Conservation (phyloP, 1,140 invertebrate species). For the Drosophila pseudoananassae region DNA sequence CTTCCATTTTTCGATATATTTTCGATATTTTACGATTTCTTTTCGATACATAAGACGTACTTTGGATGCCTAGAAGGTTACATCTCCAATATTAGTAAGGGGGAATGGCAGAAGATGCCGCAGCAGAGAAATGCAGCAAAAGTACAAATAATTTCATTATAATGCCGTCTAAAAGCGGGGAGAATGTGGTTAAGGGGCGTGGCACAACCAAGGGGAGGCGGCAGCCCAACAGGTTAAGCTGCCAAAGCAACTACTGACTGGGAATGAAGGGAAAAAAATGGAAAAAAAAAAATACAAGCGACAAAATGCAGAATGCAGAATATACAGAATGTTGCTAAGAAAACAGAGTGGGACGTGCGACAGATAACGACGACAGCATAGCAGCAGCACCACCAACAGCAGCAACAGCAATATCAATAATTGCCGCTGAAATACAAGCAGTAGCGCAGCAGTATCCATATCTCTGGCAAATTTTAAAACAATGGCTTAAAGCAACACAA, state of each 20-base stretch:
- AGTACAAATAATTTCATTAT: constrained; percentile 80
- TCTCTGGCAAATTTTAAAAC: neutral
- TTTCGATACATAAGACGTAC: no score
- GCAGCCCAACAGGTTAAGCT: neutral
- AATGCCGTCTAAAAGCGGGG: constrained; percentile 45
- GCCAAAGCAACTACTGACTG: constrained; percentile 9
- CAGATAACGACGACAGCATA: constrained; percentile 18
- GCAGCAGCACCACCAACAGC: constrained; percentile 10
- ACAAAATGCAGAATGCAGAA: constrained; percentile 7
- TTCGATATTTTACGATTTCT: no score
- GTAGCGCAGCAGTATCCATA: constrained; percentile 31
- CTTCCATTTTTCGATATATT: no score
- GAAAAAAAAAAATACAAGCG: constrained; percentile 4
- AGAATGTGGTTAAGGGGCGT: constrained; percentile 5
- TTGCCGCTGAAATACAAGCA: constrained; percentile 33
- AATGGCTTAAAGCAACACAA: constrained; percentile 2
- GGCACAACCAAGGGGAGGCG: neutral
- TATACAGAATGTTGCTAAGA: constrained; percentile 20
- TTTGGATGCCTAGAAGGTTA: neutral
- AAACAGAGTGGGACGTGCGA: constrained; percentile 41
- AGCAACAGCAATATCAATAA: constrained; percentile 11
- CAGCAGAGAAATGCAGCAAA: constrained; percentile 52
- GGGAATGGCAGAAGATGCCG: constrained; percentile 1
- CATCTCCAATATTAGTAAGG: neutral
- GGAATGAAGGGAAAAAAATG: constrained; percentile 6